A percentile compares a stretch with the other conserved stretches of the same genome.
Conservation (phyloP, 2,797 vertebrate species). For the Hyperoplus immaculatus region DNA sequence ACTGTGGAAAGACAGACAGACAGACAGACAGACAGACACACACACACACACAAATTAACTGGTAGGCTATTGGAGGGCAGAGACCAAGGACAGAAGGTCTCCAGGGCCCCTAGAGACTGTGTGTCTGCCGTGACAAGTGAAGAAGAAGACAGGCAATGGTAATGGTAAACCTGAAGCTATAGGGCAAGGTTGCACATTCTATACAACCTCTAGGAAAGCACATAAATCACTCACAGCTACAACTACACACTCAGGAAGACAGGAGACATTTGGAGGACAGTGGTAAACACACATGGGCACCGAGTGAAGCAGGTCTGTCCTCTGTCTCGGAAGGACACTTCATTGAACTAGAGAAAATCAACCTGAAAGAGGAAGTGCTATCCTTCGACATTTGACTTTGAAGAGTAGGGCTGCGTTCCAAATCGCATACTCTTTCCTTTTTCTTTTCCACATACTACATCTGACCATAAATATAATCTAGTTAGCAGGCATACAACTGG, state of each 20-base stretch:
- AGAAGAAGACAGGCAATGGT: slow-evolving; percentile 54
- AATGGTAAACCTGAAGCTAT: slow-evolving; percentile 54
- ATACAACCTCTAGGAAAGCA: slow-evolving; percentile 32
- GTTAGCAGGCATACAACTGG: too few relatives aligned
- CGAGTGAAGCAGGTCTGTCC: slow-evolving; percentile 38
- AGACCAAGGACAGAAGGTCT: slow-evolving; percentile 42
- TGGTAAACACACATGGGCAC: slow-evolving; percentile 31
- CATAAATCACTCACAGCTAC: slow-evolving; percentile 65
- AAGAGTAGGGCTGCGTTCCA: background rate
- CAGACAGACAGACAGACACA: slow-evolving; percentile 25
- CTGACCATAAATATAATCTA: too few relatives aligned
- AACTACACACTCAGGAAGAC: slow-evolving; percentile 44
- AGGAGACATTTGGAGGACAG: slow-evolving; percentile 59
- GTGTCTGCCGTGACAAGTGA: slow-evolving; percentile 52
- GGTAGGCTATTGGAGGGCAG: slow-evolving; percentile 39
- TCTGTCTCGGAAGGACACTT: slow-evolving; percentile 31
- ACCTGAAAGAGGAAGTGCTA: slow-evolving; percentile 23
- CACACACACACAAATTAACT: slow-evolving; percentile 12
- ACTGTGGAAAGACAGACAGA: slow-evolving; percentile 77
- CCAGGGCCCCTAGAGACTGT: slow-evolving; percentile 46
- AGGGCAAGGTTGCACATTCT: slow-evolving; percentile 57
- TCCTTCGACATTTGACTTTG: slow-evolving; percentile 18
- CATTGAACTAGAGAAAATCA: slow-evolving; percentile 29
- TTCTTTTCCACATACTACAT: too few relatives aligned
- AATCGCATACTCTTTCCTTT: too few relatives aligned